Percentiles rank a stretch among this genome's conserved stretches.
Conservation (phyloP, 2,888 invertebrate genomes). For the Augochlorella aurata region DNA sequence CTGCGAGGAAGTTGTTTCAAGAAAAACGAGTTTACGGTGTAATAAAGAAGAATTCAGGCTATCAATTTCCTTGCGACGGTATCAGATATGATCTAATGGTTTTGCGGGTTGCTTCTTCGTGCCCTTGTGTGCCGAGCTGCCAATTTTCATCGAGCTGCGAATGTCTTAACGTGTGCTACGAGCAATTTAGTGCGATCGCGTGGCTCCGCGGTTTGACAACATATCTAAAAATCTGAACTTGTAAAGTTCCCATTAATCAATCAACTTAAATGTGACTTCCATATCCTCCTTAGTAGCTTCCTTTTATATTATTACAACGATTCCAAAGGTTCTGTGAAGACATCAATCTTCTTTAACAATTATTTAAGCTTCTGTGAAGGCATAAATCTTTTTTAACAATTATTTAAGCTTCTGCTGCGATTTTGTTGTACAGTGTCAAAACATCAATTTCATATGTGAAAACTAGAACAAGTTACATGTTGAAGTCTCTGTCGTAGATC, state of each 20-base stretch:
- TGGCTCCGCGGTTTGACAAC: background rate
- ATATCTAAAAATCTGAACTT: background rate
- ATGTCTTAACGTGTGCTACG: background rate
- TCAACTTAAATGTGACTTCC: background rate
- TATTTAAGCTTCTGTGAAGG: background rate
- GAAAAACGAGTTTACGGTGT: background rate
- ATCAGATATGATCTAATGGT: background rate
- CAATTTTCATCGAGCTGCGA: background rate
- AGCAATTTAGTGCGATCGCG: slow-evolving; percentile 7
- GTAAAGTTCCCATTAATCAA: background rate
- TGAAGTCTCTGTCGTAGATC: background rate
- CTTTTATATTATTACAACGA: background rate
- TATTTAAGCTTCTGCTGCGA: background rate
- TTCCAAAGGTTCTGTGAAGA: background rate
- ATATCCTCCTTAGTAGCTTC: background rate
- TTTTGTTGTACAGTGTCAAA: background rate
- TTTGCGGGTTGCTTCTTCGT: slow-evolving; percentile 6
- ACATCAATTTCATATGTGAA: too few species aligned
- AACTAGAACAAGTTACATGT: background rate
- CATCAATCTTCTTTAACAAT: background rate
- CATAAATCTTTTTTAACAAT: background rate
- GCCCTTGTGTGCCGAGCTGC: background rate
- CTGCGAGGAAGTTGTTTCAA: background rate
- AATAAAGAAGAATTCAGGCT: background rate
- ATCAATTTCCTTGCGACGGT: background rate